These are phyloP conservation scores for Brachypalpus laphriformis DNA, from an alignment of 2,888 invertebrate genomes.

Conservation along the genomic window DNA sequence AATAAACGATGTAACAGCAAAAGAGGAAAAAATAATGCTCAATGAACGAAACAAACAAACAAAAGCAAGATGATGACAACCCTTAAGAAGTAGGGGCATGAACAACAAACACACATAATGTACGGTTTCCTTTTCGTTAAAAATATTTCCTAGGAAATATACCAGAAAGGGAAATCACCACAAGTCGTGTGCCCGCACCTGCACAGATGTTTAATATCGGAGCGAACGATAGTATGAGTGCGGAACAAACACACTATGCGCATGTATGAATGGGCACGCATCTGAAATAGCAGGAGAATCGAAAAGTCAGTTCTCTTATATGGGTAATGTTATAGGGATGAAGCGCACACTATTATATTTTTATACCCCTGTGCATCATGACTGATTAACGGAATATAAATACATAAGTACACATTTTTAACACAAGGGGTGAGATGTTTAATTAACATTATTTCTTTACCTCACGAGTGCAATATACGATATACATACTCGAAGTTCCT, in stretches of 20 bases:
- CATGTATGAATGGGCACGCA: slow-evolving; percentile 6
- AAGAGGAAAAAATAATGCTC: background rate
- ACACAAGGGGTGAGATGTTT: slow-evolving; percentile 3
- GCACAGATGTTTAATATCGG: slow-evolving; percentile 52
- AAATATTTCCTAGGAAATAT: slow-evolving; percentile 34
- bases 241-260: background rate
- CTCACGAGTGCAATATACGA: background rate
- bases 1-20: slow-evolving; percentile 29
- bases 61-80: slow-evolving; percentile 39
- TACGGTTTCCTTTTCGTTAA: slow-evolving; percentile 18
- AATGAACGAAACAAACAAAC: slow-evolving; percentile 15
- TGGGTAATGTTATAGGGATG: background rate
- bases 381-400: slow-evolving; percentile 35
- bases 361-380: background rate
- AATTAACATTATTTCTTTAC: background rate
- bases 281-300: background rate
- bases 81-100: slow-evolving; percentile 25
- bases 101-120: slow-evolving; percentile 36
- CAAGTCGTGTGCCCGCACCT: slow-evolving; percentile 55
- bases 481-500: too few species aligned
- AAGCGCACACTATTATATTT: background rate
- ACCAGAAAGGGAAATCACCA: slow-evolving; percentile 43
- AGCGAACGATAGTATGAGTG: background rate
- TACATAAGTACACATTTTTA: background rate
- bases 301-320: background rate